Evolutionary conservation across 2,113 vertebrate genomes (phyloP).

Genomic region (Clarias batrachus): DNA sequence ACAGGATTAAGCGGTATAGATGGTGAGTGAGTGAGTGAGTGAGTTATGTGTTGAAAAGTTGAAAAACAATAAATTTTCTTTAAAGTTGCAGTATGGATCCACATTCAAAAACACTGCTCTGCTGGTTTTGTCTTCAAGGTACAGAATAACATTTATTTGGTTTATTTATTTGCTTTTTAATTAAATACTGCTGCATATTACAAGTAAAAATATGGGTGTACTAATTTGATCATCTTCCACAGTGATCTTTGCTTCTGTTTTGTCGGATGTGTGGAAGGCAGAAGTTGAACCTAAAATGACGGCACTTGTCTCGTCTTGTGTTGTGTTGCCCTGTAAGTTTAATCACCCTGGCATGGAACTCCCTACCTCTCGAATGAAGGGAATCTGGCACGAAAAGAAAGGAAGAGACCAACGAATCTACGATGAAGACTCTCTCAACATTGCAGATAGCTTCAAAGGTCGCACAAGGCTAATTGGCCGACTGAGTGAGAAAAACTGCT

Average conservation of each 20-base stretch:
- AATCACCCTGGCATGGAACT: conserved; percentile 38
- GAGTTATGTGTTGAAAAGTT: too few species aligned
- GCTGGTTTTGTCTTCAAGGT: conserved; percentile 33
- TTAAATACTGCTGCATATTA: neutral
- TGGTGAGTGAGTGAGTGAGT: too few species aligned
- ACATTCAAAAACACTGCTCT: neutral
- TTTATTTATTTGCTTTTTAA: neutral
- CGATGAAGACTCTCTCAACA: rapidly evolving
- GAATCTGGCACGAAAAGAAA: conserved; percentile 45
- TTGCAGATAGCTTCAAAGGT: conserved; percentile 41
- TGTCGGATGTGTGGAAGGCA: conserved; percentile 54
- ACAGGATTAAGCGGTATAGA: too few species aligned
- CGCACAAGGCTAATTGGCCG: conserved; percentile 60
- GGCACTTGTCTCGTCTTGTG: conserved; percentile 58
- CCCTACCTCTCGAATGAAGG: conserved; percentile 47
- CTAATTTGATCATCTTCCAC: neutral
- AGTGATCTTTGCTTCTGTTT: conserved; percentile 41
- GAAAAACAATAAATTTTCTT: too few species aligned
- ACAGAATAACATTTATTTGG: neutral
- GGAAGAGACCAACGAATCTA: rapidly evolving
- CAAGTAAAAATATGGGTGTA: neutral
- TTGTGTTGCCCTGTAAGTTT: conserved; percentile 65
- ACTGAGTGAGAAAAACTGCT: conserved; percentile 59
- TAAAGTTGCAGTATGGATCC: neutral
- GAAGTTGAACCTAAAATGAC: neutral